Evolutionary conservation across 2,797 vertebrate genomes (phyloP).

Genomic region (Poecile montanus): DNA sequence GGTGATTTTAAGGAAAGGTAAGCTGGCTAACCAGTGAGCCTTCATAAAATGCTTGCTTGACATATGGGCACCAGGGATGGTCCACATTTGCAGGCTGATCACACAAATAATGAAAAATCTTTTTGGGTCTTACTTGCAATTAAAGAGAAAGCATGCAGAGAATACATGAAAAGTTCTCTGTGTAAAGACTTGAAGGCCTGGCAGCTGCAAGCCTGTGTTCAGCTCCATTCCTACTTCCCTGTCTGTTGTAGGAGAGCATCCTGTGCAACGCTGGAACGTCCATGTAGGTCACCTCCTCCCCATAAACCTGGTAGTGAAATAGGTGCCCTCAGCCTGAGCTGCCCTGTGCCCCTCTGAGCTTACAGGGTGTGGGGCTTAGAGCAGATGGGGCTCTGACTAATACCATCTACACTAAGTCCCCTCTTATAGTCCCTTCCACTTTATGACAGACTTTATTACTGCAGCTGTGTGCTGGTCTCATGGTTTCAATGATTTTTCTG

Average conservation of each 20-base stretch:
- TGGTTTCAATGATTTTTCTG: slow-evolving; percentile 59
- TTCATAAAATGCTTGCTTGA: rapidly evolving
- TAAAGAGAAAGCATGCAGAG: not conserved
- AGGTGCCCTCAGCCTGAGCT: not conserved
- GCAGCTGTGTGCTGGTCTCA: slow-evolving; percentile 55
- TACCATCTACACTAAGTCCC: not conserved
- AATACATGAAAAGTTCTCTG: not conserved
- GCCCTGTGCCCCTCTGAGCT: not conserved
- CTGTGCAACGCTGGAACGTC: not conserved
- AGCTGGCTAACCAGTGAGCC: not conserved
- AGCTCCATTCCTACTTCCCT: not conserved
- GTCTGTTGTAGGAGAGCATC: not conserved
- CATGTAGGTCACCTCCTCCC: not conserved
- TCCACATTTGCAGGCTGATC: not conserved
- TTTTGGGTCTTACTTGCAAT: not conserved
- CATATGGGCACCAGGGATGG: too few species aligned
- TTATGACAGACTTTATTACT: slow-evolving; percentile 51
- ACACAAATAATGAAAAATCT: not conserved
- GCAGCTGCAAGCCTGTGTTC: not conserved
- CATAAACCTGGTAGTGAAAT: not conserved
- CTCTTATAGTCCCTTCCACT: not conserved
- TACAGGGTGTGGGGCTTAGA: not conserved
- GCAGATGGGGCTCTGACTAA: slow-evolving; percentile 39
- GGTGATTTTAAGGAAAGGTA: not conserved
- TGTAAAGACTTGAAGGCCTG: not conserved